Base-by-base conservation (phyloP, 2,888 invertebrate genomes). In the Acronicta leporina region DNA sequence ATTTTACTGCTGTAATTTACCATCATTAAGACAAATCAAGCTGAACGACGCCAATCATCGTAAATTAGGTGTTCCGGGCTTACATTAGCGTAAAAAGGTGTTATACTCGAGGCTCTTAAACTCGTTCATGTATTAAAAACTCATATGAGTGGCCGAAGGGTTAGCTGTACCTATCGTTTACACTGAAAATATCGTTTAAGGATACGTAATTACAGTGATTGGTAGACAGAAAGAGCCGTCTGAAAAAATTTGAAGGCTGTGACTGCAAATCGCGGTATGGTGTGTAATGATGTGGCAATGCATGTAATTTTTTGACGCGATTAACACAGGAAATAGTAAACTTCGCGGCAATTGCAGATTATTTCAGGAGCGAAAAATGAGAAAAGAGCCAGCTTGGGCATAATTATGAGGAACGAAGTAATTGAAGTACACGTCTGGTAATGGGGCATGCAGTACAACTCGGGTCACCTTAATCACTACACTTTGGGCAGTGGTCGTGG, bases 21-120 rank as follows among this genome's bases (percentile, higher is more conserved):
- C 83, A 82, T 87, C 92, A 93, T 94, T 92, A 92, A 82, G 84
- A 86, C 86, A 88, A 92, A 92, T 92, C 90, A 89, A 86, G 81
- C 77, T 73, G 79, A 88, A 86, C 81, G 89, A 88, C 81, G 87
- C 84, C 90, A 88, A 92, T 94, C 87, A 83, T 80, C 81, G 67
- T 84, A 92, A 92, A 93, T 94, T 88, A 91, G 86, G 85, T 88
- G 89, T 91, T 90, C 86, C 86, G 81, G 83, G 74, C 77, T 76
- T 80, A 70, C 80, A 84, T 88, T 87, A 88, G 80, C 82, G 82
- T 86, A 90, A 91, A 92, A 92, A 92, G 89, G 93, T 94, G 92
- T 92, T 91, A 92, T 83, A 86, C 84, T 80, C 72, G 55, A 76
- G 76, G 75, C 54, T 74, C 73, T 81, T 77, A 79, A 84, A 82